Conservation (phyloP, 2,113 vertebrate genomes). For the Gila orcuttii region DNA sequence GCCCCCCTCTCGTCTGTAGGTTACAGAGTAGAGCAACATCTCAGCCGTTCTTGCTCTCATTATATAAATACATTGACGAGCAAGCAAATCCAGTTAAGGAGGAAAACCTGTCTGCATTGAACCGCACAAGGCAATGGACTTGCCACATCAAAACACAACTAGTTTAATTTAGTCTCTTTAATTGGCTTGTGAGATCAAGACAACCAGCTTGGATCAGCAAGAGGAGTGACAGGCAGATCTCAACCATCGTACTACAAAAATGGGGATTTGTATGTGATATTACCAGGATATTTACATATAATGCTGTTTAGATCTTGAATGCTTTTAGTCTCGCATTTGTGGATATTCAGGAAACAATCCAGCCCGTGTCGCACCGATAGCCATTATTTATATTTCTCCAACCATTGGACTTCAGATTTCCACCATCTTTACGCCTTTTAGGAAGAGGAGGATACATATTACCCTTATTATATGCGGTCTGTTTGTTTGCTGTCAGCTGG, state of each 20-base stretch:
- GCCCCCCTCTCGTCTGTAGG: constrained; percentile 51
- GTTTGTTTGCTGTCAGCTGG: not conserved
- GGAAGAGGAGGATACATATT: not conserved
- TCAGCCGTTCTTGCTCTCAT: not conserved
- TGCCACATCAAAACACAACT: not conserved
- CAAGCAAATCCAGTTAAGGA: constrained; percentile 15
- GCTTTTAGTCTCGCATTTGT: not conserved
- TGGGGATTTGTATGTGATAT: constrained; percentile 16
- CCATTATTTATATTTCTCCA: constrained; percentile 41
- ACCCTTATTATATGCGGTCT: not conserved
- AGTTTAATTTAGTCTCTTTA: not conserved
- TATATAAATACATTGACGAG: constrained; percentile 11
- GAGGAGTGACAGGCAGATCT: constrained; percentile 15
- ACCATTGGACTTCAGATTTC: constrained; percentile 12
- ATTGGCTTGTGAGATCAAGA: not conserved
- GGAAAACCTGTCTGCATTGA: not conserved
- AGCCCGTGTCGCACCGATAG: constrained; percentile 17
- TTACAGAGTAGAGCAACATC: constrained; percentile 8
- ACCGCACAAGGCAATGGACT: not conserved
- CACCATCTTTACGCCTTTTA: constrained; percentile 30
- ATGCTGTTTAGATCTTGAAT: not conserved
- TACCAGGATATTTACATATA: not conserved
- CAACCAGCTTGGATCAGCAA: not conserved
- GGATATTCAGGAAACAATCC: not conserved
- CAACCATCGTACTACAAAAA: not conserved